Evolutionary conservation across 2,888 invertebrate genomes (phyloP).

Genomic region (Callinectes sapidus): DNA sequence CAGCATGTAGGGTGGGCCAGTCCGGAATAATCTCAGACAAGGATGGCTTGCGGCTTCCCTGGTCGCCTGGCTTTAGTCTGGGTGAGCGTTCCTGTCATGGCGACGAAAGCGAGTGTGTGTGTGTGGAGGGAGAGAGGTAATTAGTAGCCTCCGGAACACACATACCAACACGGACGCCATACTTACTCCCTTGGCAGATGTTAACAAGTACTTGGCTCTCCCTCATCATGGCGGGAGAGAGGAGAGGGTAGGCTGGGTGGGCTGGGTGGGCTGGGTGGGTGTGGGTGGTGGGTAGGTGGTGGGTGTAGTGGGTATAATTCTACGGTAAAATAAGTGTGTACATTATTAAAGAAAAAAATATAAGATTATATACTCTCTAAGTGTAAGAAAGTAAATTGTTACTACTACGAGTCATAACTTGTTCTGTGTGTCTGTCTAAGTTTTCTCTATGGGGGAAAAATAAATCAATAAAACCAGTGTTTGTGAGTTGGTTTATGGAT

Average conservation of each 20-base stretch:
- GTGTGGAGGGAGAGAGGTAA: constrained; percentile 49
- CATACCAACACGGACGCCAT: neutral
- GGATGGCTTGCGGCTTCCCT: constrained; percentile 63
- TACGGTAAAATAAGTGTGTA: constrained; percentile 8
- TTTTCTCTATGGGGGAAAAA: neutral
- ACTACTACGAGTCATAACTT: neutral
- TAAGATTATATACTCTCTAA: neutral
- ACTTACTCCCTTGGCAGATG: constrained; percentile 36
- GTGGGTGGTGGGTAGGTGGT: neutral
- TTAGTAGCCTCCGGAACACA: constrained; percentile 50
- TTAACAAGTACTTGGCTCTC: constrained; percentile 18
- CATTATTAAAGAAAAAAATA: neutral
- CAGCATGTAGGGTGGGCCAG: constrained; percentile 83
- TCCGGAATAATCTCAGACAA: constrained; percentile 96
- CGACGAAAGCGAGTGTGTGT: constrained; percentile 32
- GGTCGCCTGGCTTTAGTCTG: constrained; percentile 56
- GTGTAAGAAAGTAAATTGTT: neutral
- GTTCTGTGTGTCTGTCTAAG: neutral
- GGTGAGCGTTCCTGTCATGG: constrained; percentile 51
- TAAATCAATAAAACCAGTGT: neutral
- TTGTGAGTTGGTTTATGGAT: constrained; percentile 7
- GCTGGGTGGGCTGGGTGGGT: constrained; percentile 14
- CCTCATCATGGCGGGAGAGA: constrained; percentile 3
- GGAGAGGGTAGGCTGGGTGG: neutral
- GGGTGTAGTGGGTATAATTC: neutral